Conservation (phyloP, 2,888 invertebrate genomes). For the Drosophila stalkeri region DNA sequence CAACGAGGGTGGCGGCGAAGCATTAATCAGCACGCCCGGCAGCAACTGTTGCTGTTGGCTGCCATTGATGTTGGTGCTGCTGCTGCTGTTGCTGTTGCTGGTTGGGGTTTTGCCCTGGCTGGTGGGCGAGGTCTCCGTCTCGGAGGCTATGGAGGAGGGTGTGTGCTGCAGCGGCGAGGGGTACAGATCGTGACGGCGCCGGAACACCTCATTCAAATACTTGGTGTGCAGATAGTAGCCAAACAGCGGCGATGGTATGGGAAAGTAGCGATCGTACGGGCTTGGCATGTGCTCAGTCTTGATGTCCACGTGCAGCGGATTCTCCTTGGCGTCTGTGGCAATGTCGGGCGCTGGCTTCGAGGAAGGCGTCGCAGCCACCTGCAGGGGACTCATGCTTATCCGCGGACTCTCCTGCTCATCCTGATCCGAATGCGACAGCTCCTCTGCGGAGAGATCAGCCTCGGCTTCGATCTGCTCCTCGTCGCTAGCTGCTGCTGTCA, state of each 20-base stretch:
- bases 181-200: constrained; percentile 88
- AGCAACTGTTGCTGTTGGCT: constrained; percentile 45
- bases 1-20: constrained; percentile 74
- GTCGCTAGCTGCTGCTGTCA: constrained; percentile 74
- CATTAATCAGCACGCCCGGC: constrained; percentile 59
- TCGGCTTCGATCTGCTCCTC: constrained; percentile 79
- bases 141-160: constrained; percentile 83
- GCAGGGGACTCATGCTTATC: constrained; percentile 84
- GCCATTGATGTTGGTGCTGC: constrained; percentile 15
- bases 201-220: constrained; percentile 88
- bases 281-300: constrained; percentile 85
- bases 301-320: constrained; percentile 84
- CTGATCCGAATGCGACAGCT: constrained; percentile 71
- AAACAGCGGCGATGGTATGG: constrained; percentile 85
- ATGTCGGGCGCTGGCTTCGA: constrained; percentile 33
- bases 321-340: constrained; percentile 70
- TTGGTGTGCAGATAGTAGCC: constrained; percentile 88
- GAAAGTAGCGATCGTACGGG: constrained; percentile 85
- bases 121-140: constrained; percentile 79
- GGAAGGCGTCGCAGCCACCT: constrained; percentile 61
- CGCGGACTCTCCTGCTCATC: constrained; percentile 80
- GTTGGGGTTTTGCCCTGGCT: constrained; percentile 53
- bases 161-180: constrained; percentile 83
- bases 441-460: constrained; percentile 69
- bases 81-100: constrained; percentile 5